Conservation (phyloP, 2,113 vertebrate species). For the Anolis carolinensis region DNA sequence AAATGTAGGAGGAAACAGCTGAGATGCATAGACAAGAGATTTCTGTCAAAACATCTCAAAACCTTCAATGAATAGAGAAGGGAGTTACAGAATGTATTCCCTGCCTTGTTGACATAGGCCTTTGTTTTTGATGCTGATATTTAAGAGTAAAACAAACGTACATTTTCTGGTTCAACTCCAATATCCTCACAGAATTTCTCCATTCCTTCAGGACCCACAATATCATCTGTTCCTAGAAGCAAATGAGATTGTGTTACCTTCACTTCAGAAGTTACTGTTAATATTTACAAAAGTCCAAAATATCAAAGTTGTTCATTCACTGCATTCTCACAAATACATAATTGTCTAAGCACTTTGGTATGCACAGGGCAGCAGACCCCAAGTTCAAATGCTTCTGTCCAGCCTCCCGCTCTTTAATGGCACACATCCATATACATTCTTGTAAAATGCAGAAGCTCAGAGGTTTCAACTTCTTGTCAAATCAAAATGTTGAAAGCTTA, state of each 20-base stretch:
- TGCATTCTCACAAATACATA: constrained; percentile 1
- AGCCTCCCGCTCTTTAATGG: constrained; percentile 25
- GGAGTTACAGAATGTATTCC: not conserved
- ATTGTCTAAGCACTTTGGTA: not conserved
- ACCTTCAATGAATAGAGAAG: not conserved
- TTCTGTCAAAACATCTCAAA: not conserved
- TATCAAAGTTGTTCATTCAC: not conserved
- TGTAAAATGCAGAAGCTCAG: constrained; percentile 7
- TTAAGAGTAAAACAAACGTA: constrained; percentile 69
- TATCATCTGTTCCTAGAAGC: constrained; percentile 88
- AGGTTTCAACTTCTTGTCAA: constrained; percentile 2
- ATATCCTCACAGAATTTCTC: constrained; percentile 99
- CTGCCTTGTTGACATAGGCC: not conserved
- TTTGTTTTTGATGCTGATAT: not conserved
- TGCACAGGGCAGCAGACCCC: not conserved
- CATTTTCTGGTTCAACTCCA: constrained; percentile 98
- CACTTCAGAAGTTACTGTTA: constrained; percentile 15
- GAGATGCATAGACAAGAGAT: not conserved
- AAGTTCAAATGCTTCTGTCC: not conserved
- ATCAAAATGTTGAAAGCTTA: constrained; percentile 25
- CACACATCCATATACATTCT: not conserved
- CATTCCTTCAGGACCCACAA: constrained; percentile 98
- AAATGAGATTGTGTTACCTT: constrained; percentile 30
- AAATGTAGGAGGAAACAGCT: not conserved
- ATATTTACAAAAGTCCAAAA: not conserved